A percentile compares a stretch with the other conserved stretches of the same genome.
These are phyloP conservation scores for Napeogenes sylphis DNA, from an alignment of 2,888 invertebrate genomes.

Conservation along the genomic window DNA sequence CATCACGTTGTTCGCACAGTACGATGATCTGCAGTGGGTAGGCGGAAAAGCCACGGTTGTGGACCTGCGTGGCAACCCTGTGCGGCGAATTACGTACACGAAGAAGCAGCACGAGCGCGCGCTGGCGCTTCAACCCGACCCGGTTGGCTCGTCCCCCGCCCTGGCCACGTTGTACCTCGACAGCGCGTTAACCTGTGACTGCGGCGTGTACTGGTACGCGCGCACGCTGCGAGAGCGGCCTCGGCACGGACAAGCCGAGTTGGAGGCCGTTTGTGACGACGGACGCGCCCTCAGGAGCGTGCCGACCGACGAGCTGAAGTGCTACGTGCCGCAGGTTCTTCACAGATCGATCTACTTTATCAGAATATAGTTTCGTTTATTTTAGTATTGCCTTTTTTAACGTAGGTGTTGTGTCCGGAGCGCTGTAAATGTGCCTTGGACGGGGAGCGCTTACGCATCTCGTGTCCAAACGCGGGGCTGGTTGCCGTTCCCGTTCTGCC, in stretches of 20 bases:
- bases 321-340: slow-evolving; percentile 14
- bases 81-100: slow-evolving; percentile 25
- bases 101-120: slow-evolving; percentile 24
- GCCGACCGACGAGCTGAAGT: slow-evolving; percentile 12
- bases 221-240: slow-evolving; percentile 31
- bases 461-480: slow-evolving; percentile 11
- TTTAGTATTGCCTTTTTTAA: not conserved
- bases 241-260: slow-evolving; percentile 22
- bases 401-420: not conserved
- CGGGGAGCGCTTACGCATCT: slow-evolving; percentile 7
- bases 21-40: slow-evolving; percentile 27
- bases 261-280: slow-evolving; percentile 13
- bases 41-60: slow-evolving; percentile 21
- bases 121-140: slow-evolving; percentile 10
- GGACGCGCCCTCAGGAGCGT: slow-evolving; percentile 18
- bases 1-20: slow-evolving; percentile 14
- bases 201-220: slow-evolving; percentile 37
- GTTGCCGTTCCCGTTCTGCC: slow-evolving; percentile 26
- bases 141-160: slow-evolving; percentile 5
- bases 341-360: too few relatives aligned
- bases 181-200: slow-evolving; percentile 36
- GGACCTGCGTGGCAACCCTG: slow-evolving; percentile 31
- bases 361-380: not conserved
- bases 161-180: slow-evolving; percentile 18
- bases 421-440: slow-evolving; percentile 2